phyloP scores from a whole-genome alignment of 1,140 invertebrate species.

The Diprion similis region DNA sequence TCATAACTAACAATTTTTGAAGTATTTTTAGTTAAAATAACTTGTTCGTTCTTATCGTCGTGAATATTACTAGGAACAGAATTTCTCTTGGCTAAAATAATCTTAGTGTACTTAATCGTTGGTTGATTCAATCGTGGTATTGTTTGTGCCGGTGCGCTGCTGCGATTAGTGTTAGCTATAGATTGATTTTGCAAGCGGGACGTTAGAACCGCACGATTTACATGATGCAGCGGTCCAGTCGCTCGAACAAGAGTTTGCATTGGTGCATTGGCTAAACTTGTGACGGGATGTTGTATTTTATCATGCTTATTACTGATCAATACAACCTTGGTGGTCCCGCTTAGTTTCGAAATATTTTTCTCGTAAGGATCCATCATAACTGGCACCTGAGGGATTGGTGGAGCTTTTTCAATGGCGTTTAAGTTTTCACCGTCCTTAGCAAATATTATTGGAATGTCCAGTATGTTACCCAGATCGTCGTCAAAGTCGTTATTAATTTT shows the following conservation, averaged over 20 bases:
- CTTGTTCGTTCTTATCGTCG: slow-evolving; percentile 39
- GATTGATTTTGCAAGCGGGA: slow-evolving; percentile 39
- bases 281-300: slow-evolving; percentile 32
- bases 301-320: slow-evolving; percentile 53
- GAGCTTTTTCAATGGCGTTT: slow-evolving; percentile 46
- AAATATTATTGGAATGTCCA: slow-evolving; percentile 73
- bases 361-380: slow-evolving; percentile 30
- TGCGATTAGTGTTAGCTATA: slow-evolving; percentile 31
- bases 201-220: slow-evolving; percentile 37
- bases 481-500: slow-evolving; percentile 53
- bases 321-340: slow-evolving; percentile 45
- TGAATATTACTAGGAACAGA: slow-evolving; percentile 26
- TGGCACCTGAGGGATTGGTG: slow-evolving; percentile 33
- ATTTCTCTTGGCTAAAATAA: slow-evolving; percentile 62
- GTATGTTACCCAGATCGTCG: slow-evolving; percentile 67
- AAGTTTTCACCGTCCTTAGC: slow-evolving; percentile 68
- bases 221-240: slow-evolving; percentile 25
- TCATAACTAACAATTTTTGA: slow-evolving; percentile 38
- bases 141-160: slow-evolving; percentile 30
- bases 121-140: slow-evolving; percentile 34
- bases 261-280: slow-evolving; percentile 39
- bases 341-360: slow-evolving; percentile 33
- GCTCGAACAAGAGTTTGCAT: slow-evolving; percentile 44
- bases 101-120: slow-evolving; percentile 63
- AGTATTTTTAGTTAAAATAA: slow-evolving; percentile 44